Percentiles rank a stretch among this genome's conserved stretches.
phyloP scores from a whole-genome alignment of 2,888 invertebrate species.

The Melieria omissa region DNA sequence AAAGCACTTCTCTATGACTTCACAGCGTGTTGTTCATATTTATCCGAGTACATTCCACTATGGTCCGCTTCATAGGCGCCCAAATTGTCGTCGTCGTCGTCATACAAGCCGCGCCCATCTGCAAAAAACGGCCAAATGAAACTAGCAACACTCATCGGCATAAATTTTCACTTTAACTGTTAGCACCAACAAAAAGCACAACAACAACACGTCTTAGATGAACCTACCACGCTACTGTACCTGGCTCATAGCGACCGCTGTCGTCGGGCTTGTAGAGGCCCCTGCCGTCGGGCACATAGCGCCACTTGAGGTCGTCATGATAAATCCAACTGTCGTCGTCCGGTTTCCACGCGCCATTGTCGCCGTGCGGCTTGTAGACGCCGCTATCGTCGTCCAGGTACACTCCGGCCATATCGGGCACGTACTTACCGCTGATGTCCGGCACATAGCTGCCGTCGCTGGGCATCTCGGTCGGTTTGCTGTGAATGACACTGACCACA shows the following conservation, averaged over 20 bases:
- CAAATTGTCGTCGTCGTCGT: neutral
- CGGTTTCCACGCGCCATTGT: conserved; percentile 13
- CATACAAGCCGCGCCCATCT: neutral
- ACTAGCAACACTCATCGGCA: too few species aligned
- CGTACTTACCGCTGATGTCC: conserved; percentile 16
- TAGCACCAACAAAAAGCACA: neutral
- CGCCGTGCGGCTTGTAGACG: conserved; percentile 5
- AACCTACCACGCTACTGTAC: neutral
- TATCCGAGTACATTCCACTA: conserved; percentile 16
- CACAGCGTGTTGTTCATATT: neutral
- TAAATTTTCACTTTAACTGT: too few species aligned
- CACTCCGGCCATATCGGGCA: conserved; percentile 9
- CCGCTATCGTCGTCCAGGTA: conserved; percentile 24
- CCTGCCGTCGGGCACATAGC: conserved; percentile 13
- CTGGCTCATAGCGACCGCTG: conserved; percentile 20
- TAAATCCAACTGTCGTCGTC: conserved; percentile 17
- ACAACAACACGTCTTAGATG: neutral
- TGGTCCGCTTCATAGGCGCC: conserved; percentile 21
- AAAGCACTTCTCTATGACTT: too few species aligned
- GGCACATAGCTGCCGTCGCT: neutral
- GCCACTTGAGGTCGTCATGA: conserved; percentile 31
- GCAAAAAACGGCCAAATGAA: neutral
- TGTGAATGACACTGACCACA: neutral
- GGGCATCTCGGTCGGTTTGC: neutral
- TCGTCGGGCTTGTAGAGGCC: conserved; percentile 23